phyloP scores from a whole-genome alignment of 2,113 vertebrate species.

The Emberiza fucata region DNA sequence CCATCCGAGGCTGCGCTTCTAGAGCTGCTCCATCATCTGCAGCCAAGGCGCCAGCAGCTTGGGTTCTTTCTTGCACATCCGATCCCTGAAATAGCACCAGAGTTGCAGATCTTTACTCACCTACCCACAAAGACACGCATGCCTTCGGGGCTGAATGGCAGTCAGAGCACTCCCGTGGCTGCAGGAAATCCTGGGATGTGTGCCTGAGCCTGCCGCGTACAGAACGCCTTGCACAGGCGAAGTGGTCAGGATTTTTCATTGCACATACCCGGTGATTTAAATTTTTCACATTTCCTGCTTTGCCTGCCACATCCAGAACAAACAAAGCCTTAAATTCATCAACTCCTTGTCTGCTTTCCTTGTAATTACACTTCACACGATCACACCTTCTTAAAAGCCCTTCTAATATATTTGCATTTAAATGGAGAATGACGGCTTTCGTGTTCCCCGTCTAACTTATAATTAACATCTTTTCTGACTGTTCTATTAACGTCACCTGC shows the following conservation, averaged over 20 bases:
- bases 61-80: background rate
- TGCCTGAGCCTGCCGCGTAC: background rate
- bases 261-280: background rate
- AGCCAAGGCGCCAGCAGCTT: background rate
- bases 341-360: background rate
- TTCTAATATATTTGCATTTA: conserved; percentile 11
- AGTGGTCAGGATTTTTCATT: background rate
- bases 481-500: background rate
- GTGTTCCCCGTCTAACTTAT: background rate
- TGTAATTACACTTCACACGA: conserved; percentile 32
- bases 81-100: background rate
- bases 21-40: background rate
- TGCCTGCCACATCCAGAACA: background rate
- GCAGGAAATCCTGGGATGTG: background rate
- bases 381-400: conserved; percentile 4
- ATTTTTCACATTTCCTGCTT: conserved; percentile 29
- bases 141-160: background rate
- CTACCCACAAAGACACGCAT: background rate
- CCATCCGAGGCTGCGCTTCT: background rate
- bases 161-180: background rate
- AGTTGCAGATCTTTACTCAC: background rate
- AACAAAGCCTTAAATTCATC: conserved; percentile 30
- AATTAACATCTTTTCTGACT: conserved; percentile 23
- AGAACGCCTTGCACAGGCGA: background rate
- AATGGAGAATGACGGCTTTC: background rate